phyloP scores from a whole-genome alignment of 2,888 invertebrate species.

The Escarpia spicata region DNA sequence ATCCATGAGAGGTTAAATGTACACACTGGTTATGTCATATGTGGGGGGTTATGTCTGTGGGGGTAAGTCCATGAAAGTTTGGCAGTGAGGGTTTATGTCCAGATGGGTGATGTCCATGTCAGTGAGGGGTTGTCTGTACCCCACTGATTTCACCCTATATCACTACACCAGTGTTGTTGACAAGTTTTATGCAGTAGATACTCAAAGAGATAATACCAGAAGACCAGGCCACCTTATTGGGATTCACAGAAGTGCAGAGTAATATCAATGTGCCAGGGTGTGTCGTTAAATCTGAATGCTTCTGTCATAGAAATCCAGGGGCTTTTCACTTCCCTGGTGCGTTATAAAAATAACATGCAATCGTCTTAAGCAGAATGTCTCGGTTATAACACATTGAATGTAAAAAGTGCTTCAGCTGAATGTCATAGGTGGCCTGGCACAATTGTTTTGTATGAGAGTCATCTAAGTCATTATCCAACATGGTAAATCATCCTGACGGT shows the following conservation, averaged over 20 bases:
- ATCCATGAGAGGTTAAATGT: too few species aligned
- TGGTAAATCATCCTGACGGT: not conserved
- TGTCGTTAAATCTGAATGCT: not conserved
- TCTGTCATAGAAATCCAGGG: not conserved
- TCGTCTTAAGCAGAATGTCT: not conserved
- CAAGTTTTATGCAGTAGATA: not conserved
- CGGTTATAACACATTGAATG: slow-evolving; percentile 1
- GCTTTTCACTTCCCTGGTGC: not conserved
- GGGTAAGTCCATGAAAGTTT: too few species aligned
- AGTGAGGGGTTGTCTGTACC: too few species aligned
- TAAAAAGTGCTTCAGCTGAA: not conserved
- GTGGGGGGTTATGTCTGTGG: too few species aligned
- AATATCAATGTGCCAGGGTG: not conserved
- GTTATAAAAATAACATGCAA: not conserved
- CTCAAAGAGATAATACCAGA: not conserved
- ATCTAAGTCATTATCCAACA: not conserved
- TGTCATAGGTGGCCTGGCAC: not conserved
- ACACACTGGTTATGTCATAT: too few species aligned
- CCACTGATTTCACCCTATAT: not conserved
- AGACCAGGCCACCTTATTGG: not conserved
- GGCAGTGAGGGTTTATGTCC: too few species aligned
- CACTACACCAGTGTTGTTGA: not conserved
- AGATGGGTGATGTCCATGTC: too few species aligned
- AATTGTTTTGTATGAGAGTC: not conserved
- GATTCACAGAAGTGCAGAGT: not conserved